Conservation (phyloP, 2,113 vertebrate genomes). For the Enhydra lutris region DNA sequence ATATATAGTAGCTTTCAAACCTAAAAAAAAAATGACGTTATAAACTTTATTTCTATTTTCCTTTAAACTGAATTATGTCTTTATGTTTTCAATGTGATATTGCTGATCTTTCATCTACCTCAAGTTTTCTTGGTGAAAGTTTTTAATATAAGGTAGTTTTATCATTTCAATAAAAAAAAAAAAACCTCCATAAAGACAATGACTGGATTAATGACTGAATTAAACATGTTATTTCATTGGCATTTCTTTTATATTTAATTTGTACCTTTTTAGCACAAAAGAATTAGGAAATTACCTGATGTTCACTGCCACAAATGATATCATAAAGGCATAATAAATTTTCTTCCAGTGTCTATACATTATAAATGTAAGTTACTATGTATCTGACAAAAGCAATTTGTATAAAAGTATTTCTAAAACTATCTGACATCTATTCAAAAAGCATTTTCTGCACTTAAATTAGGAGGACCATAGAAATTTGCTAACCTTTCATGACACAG, state of each 20-base stretch:
- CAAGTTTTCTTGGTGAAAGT: background rate
- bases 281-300: conserved; percentile 33
- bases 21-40: conserved; percentile 33
- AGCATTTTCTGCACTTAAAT: conserved; percentile 44
- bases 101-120: background rate
- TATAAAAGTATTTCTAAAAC: conserved; percentile 30
- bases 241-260: conserved; percentile 12
- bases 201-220: background rate
- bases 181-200: conserved; percentile 33
- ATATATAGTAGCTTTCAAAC: background rate
- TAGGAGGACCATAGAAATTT: conserved; percentile 36
- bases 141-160: conserved; percentile 37
- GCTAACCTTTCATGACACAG: background rate
- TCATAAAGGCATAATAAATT: background rate
- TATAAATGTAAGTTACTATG: conserved; percentile 46
- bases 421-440: conserved; percentile 46
- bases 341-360: conserved; percentile 24
- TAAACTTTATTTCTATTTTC: conserved; percentile 58
- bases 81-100: conserved; percentile 25
- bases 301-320: conserved; percentile 42
- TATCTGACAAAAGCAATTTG: conserved; percentile 70
- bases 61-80: background rate
- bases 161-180: conserved; percentile 43
- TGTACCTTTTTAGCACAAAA: background rate
- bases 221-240: background rate